These are phyloP conservation scores for Acanthopleura granulata DNA, from an alignment of 2,888 invertebrate species.

Conservation along the genomic window DNA sequence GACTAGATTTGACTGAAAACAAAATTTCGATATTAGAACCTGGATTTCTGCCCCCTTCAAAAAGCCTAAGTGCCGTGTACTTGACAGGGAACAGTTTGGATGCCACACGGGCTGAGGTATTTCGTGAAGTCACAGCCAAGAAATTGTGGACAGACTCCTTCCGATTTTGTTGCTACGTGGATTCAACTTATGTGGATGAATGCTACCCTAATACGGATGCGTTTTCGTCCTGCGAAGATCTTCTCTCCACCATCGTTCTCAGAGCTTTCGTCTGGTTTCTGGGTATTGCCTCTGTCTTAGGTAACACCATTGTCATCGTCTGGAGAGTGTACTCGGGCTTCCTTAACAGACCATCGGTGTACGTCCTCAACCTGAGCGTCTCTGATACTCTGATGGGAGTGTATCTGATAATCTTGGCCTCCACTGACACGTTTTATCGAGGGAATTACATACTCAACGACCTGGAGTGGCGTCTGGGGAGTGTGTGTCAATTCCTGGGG, in stretches of 20 bases:
- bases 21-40: conserved; percentile 28
- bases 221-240: conserved; percentile 42
- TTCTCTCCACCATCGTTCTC: conserved; percentile 40
- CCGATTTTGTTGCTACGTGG: conserved; percentile 3
- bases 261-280: conserved; percentile 76
- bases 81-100: not conserved
- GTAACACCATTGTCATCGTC: conserved; percentile 72
- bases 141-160: conserved; percentile 9
- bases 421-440: conserved; percentile 72
- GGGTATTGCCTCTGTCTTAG: conserved; percentile 74
- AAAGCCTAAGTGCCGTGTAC: conserved; percentile 17
- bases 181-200: conserved; percentile 22
- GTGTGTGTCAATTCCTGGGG: conserved; percentile 75
- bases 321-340: conserved; percentile 31
- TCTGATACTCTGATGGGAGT: conserved; percentile 78
- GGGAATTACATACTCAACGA: conserved; percentile 75
- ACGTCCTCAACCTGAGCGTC: conserved; percentile 76
- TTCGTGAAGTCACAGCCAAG: not conserved
- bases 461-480: conserved; percentile 75
- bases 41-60: conserved; percentile 21
- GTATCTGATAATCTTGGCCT: conserved; percentile 75
- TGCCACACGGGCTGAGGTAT: not conserved
- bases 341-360: conserved; percentile 69
- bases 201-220: conserved; percentile 43
- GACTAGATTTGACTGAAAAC: conserved; percentile 28